These are phyloP conservation scores for Pheosia tremula DNA, from an alignment of 2,888 invertebrate species.

Conservation along the genomic window DNA sequence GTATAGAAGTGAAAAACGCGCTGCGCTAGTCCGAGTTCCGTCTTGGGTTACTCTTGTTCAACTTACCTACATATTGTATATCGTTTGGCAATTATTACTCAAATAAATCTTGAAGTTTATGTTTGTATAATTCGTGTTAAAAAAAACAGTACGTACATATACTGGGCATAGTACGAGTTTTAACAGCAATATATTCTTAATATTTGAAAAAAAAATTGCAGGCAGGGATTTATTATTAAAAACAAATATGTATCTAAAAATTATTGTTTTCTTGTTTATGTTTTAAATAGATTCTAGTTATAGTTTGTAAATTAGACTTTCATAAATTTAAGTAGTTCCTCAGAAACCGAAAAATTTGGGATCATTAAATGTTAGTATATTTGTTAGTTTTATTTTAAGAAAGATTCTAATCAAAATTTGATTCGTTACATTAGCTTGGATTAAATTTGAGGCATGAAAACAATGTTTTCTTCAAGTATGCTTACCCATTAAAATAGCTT, in stretches of 20 bases:
- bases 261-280: too few relatives aligned
- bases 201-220: too few relatives aligned
- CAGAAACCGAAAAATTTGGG: too few relatives aligned
- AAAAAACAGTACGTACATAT: too few relatives aligned
- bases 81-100: neutral
- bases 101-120: neutral
- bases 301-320: too few relatives aligned
- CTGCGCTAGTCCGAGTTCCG: constrained; percentile 20
- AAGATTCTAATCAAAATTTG: neutral
- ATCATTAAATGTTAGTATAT: neutral
- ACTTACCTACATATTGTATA: neutral
- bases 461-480: neutral
- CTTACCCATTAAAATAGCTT: constrained; percentile 4
- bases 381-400: neutral
- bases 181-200: too few relatives aligned
- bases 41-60: constrained; percentile 5
- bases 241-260: too few relatives aligned
- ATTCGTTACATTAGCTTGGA: neutral
- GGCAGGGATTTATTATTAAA: too few relatives aligned
- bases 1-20: constrained; percentile 28
- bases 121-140: too few relatives aligned
- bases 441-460: neutral
- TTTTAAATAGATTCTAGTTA: too few relatives aligned
- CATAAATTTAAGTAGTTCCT: too few relatives aligned
- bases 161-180: too few relatives aligned